A percentile compares a stretch with the other conserved stretches of the same genome.
Evolutionary conservation across 1,140 invertebrate species (phyloP).

Genomic region (Euwallacea fornicatus): DNA sequence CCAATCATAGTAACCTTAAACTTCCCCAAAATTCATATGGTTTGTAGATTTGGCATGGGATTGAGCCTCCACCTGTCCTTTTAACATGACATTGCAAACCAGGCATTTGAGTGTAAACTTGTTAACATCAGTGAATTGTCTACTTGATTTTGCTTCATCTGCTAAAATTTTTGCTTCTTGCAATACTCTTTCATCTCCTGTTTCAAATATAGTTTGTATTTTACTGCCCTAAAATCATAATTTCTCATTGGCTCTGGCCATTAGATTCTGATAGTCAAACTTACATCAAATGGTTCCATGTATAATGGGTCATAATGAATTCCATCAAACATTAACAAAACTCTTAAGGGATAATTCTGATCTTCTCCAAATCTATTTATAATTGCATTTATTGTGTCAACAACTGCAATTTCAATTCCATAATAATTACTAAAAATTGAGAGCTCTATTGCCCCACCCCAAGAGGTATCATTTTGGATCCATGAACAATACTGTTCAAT

Average conservation of each 20-base stretch:
- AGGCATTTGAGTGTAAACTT: slow-evolving; percentile 84
- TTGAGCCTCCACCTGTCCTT: slow-evolving; percentile 78
- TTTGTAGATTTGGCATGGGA: slow-evolving; percentile 82
- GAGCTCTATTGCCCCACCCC: slow-evolving; percentile 95
- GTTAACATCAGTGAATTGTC: slow-evolving; percentile 87
- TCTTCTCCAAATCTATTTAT: slow-evolving; percentile 95
- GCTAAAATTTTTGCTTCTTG: slow-evolving; percentile 81
- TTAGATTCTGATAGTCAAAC: slow-evolving; percentile 17
- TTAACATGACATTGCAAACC: slow-evolving; percentile 72
- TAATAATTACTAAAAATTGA: slow-evolving; percentile 87
- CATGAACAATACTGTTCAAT: slow-evolving; percentile 86
- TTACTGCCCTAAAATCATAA: slow-evolving; percentile 59
- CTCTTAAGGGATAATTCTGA: slow-evolving; percentile 78
- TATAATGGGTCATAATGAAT: slow-evolving; percentile 95
- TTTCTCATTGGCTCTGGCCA: background rate
- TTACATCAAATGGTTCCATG: slow-evolving; percentile 71
- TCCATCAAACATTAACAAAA: slow-evolving; percentile 93
- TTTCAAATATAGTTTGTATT: slow-evolving; percentile 79
- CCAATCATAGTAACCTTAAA: slow-evolving; percentile 51
- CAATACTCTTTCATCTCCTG: slow-evolving; percentile 71
- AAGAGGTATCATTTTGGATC: slow-evolving; percentile 81
- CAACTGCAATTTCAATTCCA: slow-evolving; percentile 89
- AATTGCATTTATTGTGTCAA: slow-evolving; percentile 86
- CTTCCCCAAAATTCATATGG: slow-evolving; percentile 88
- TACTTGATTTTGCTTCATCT: slow-evolving; percentile 80